Evolutionary conservation across 2,797 vertebrate genomes (phyloP), one percentile per base, ranked within the genome.

Genomic region (Allobates femoralis): DNA sequence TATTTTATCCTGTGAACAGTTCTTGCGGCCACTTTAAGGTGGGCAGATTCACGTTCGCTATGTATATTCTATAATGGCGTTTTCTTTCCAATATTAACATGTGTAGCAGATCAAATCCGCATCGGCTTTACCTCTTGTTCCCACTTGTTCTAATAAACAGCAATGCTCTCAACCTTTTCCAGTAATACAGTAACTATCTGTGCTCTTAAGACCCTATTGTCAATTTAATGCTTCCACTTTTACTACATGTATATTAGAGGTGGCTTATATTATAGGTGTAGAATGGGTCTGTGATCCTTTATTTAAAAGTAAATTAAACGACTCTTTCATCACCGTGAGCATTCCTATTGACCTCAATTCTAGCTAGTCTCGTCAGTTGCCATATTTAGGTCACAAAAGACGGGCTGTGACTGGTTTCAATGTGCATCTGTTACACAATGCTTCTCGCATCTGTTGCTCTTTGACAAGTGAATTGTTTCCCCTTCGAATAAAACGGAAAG

Each of bases 81-180:
- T 41, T 71, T 41, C 41, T 21, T 55, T 7, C 46, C 53, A 67
- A 16, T n/a, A 77, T 78, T 84, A 81, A 80, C 82, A 30, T 85
- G 83, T 76, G 86, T 77, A 30, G 86, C 82, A 85, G 77, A 69
- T 85, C 86, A 81, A 37, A 79, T 34, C n/a, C 2, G 0, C 60
- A 67, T 34, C 26, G n/a, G 58, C 74, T 75, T 78, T 78, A 32
- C 79, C 37, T 67, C 41, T 16, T 86, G 53, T n/a, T 58, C 46
- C n/a, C 67, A 80, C 55, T 46, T 79, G 5, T 84, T 55, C 51
- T 69, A 64, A 74, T 79, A 64, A 53, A 32, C 79, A 84, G 86
- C 86, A 84, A 37, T 80, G 46, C 86, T 87, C 86, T 84, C 82
- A 56, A 58, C 76, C 79, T 32, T n/a, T 73, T 19, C 23, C 50